These are phyloP conservation scores for Neoaliturus tenellus DNA, from an alignment of 2,888 invertebrate genomes.

Conservation along the genomic window DNA sequence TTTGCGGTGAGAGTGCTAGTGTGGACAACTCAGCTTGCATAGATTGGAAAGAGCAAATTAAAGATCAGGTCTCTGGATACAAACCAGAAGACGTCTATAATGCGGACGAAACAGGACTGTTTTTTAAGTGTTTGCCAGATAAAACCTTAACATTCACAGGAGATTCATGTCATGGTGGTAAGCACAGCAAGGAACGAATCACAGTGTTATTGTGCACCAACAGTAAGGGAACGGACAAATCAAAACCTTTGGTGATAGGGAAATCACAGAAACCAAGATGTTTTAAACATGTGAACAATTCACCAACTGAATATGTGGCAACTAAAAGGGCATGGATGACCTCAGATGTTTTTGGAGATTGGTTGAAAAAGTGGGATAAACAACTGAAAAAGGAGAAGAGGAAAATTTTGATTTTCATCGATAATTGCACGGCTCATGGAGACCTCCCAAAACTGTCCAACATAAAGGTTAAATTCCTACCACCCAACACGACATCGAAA, in stretches of 20 bases:
- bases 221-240: constrained; percentile 52
- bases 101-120: constrained; percentile 67
- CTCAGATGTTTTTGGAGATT: constrained; percentile 25
- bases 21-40: constrained; percentile 46
- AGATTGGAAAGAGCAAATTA: constrained; percentile 61
- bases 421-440: constrained; percentile 57
- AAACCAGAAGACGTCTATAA: constrained; percentile 67
- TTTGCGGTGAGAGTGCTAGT: constrained; percentile 64
- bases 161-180: constrained; percentile 69
- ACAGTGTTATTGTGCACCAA: constrained; percentile 35
- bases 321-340: constrained; percentile 59
- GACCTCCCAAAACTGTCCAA: constrained; percentile 6
- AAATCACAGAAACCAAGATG: constrained; percentile 56
- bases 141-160: constrained; percentile 67
- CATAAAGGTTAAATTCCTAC: constrained; percentile 53
- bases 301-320: constrained; percentile 48
- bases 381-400: constrained; percentile 28
- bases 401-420: constrained; percentile 48
- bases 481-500: constrained; percentile 45
- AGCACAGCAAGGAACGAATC: constrained; percentile 68
- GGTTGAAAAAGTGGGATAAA: constrained; percentile 52
- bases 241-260: constrained; percentile 52
- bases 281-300: constrained; percentile 45
- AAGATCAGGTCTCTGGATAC: constrained; percentile 63
- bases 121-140: constrained; percentile 66